Percentiles rank a stretch among this genome's conserved stretches.
Conservation (phyloP, 2,888 invertebrate species). For the Rhagonycha fulva region DNA sequence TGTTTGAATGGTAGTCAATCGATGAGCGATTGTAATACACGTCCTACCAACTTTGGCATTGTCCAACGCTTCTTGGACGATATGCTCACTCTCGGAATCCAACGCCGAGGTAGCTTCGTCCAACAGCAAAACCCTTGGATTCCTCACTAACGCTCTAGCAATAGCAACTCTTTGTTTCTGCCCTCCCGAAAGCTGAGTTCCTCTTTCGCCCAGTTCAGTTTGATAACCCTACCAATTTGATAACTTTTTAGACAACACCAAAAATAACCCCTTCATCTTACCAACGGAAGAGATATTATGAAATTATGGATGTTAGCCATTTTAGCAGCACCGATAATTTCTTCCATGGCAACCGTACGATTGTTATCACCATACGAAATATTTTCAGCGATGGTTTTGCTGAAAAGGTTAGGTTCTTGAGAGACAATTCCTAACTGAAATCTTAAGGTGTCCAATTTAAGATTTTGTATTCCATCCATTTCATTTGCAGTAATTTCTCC, state of each 20-base stretch:
- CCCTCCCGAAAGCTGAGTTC: slow-evolving; percentile 79
- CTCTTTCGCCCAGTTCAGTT: slow-evolving; percentile 78
- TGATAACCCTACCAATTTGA: slow-evolving; percentile 72
- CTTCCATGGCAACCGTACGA: slow-evolving; percentile 65
- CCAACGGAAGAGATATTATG: slow-evolving; percentile 74
- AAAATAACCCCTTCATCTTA: slow-evolving; percentile 49
- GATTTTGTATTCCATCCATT: slow-evolving; percentile 42
- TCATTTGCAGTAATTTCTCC: slow-evolving; percentile 61
- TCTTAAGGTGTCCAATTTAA: slow-evolving; percentile 57
- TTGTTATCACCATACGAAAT: slow-evolving; percentile 90
- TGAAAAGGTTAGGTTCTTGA: slow-evolving; percentile 91
- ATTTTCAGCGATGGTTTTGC: slow-evolving; percentile 85
- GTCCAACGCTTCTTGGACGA: slow-evolving; percentile 88
- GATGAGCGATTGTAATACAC: slow-evolving; percentile 85
- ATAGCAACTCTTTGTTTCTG: slow-evolving; percentile 91
- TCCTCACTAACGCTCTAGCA: slow-evolving; percentile 79
- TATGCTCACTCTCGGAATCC: slow-evolving; percentile 84
- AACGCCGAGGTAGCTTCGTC: slow-evolving; percentile 90
- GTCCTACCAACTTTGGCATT: slow-evolving; percentile 80
- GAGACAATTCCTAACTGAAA: slow-evolving; percentile 85
- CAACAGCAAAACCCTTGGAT: slow-evolving; percentile 76
- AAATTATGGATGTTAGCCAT: slow-evolving; percentile 90
- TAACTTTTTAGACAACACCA: not conserved
- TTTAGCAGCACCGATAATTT: slow-evolving; percentile 77
- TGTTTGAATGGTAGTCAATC: slow-evolving; percentile 81